Conservation (phyloP, 1,140 invertebrate genomes). For the Drosophila nasuta region DNA sequence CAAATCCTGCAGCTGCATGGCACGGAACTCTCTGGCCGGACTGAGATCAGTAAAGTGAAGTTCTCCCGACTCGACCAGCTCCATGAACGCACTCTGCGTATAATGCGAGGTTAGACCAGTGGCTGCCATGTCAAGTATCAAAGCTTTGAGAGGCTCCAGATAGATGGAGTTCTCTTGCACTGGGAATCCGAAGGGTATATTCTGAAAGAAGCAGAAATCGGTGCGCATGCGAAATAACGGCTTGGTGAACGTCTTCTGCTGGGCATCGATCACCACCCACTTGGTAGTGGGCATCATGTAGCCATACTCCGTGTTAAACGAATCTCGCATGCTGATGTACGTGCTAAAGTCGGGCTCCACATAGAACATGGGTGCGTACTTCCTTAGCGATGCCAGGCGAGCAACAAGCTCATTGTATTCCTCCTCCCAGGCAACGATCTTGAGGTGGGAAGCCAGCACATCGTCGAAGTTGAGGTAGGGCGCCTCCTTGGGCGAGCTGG, state of each 20-base stretch:
- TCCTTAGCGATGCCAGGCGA: slow-evolving; percentile 48
- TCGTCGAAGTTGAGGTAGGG: slow-evolving; percentile 63
- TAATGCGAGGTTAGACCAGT: slow-evolving; percentile 56
- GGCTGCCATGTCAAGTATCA: slow-evolving; percentile 62
- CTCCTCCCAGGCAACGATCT: slow-evolving; percentile 56
- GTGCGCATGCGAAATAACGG: slow-evolving; percentile 64
- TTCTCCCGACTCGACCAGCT: slow-evolving; percentile 63
- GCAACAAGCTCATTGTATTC: slow-evolving; percentile 69
- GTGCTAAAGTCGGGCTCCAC: slow-evolving; percentile 53
- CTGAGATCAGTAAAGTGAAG: slow-evolving; percentile 62
- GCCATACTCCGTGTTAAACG: slow-evolving; percentile 60
- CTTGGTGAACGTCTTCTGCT: slow-evolving; percentile 68
- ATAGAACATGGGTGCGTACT: slow-evolving; percentile 67
- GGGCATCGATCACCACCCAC: slow-evolving; percentile 66
- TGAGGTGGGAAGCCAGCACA: slow-evolving; percentile 55
- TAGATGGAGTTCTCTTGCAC: slow-evolving; percentile 73
- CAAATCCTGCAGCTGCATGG: slow-evolving; percentile 73
- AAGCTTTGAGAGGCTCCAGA: slow-evolving; percentile 45
- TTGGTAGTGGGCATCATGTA: slow-evolving; percentile 66
- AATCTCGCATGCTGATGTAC: slow-evolving; percentile 56
- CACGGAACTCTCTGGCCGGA: slow-evolving; percentile 49
- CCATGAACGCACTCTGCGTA: slow-evolving; percentile 51
- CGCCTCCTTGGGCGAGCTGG: slow-evolving; percentile 60
- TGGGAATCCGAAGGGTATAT: slow-evolving; percentile 71
- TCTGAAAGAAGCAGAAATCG: slow-evolving; percentile 74